These are phyloP conservation scores for Numenius phaeopus DNA, from an alignment of 2,797 vertebrate species.

Conservation along the genomic window DNA sequence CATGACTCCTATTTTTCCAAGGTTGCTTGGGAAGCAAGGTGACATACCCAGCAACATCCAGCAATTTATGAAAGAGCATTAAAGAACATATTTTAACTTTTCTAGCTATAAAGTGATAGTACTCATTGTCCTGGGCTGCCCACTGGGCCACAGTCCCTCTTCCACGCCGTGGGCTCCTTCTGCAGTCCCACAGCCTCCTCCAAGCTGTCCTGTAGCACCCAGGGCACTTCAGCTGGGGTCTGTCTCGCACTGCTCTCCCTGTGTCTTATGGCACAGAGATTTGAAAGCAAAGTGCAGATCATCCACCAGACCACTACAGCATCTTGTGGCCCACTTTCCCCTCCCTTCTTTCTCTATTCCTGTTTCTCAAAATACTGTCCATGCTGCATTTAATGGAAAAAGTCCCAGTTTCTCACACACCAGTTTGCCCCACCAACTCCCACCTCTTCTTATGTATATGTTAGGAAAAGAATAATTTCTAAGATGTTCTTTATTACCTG, in stretches of 20 bases:
- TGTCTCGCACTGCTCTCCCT: not conserved
- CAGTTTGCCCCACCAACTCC: not conserved
- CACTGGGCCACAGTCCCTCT: not conserved
- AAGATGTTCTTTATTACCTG: not conserved
- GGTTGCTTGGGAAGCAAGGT: not conserved
- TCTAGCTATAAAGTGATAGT: not conserved
- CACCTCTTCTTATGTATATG: not conserved
- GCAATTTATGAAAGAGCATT: not conserved
- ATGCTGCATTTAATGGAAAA: not conserved
- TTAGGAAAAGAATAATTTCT: not conserved
- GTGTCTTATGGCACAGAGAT: not conserved
- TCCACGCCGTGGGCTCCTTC: not conserved
- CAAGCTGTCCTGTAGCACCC: not conserved
- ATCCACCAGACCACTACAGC: rapidly evolving
- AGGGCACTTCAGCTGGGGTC: not conserved
- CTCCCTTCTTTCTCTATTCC: not conserved
- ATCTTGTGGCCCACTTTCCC: not conserved
- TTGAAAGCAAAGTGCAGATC: not conserved
- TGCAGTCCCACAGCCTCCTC: not conserved
- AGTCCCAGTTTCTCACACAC: not conserved
- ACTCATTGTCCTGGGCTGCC: not conserved
- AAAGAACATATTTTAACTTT: not conserved
- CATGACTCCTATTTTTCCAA: not conserved
- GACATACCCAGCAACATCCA: not conserved
- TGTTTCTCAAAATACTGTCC: not conserved